Evolutionary conservation across 2,113 vertebrate genomes (phyloP).

Genomic region (Colaptes auratus): DNA sequence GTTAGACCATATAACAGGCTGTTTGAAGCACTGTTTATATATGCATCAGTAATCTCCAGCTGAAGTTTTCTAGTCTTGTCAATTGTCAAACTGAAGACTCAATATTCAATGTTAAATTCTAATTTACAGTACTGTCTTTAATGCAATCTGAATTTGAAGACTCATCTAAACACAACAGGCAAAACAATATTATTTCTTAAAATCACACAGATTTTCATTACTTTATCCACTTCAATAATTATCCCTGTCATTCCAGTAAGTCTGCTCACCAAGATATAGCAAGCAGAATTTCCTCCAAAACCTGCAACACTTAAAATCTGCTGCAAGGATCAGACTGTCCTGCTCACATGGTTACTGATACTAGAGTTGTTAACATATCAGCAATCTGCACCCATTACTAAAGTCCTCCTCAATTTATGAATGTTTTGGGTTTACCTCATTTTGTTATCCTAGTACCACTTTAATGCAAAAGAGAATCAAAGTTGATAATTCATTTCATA

Average conservation of each 20-base stretch:
- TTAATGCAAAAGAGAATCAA: conserved; percentile 37
- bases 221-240: neutral
- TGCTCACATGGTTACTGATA: neutral
- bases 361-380: neutral
- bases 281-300: neutral
- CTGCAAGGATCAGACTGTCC: neutral
- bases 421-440: neutral
- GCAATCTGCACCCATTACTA: neutral
- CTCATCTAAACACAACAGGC: neutral
- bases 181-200: neutral
- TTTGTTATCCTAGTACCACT: conserved; percentile 47
- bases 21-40: neutral
- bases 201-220: neutral
- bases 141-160: neutral
- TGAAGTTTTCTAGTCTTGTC: neutral
- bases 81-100: neutral
- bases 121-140: neutral
- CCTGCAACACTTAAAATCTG: neutral
- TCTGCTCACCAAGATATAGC: neutral
- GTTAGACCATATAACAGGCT: neutral
- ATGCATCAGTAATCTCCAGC: neutral
- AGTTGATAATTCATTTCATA: conserved; percentile 25
- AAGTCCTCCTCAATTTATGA: neutral
- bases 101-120: neutral
- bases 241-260: neutral